Conservation (phyloP, 1,140 invertebrate species). For the Drosophila arizonae region DNA sequence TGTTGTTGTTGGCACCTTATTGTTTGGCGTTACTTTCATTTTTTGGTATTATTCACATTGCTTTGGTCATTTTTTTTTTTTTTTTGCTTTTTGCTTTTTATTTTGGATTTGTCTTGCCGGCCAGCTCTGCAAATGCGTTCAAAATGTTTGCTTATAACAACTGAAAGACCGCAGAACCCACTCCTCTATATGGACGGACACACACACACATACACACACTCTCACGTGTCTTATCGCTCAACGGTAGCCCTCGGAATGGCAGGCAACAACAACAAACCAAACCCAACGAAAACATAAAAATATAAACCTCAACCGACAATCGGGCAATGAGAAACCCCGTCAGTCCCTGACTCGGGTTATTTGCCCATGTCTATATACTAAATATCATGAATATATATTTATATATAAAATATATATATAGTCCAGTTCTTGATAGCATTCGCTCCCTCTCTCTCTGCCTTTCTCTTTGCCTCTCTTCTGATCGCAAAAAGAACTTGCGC, state of each 20-base stretch:
- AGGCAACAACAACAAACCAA: constrained; percentile 2
- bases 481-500: constrained; percentile 25
- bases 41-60: constrained; percentile 64
- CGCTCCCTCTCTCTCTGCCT: constrained; percentile 1
- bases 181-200: neutral
- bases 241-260: constrained; percentile 5
- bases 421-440: constrained; percentile 37
- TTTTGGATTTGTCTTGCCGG: constrained; percentile 4
- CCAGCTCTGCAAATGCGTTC: constrained; percentile 11
- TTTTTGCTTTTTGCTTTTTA: neutral
- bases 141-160: constrained; percentile 2
- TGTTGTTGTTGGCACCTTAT: constrained; percentile 61
- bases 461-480: neutral
- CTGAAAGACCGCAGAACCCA: neutral
- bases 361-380: neutral
- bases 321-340: constrained; percentile 8
- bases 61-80: constrained; percentile 28
- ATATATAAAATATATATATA: constrained; percentile 25
- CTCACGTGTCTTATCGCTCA: constrained; percentile 19
- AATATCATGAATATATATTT: constrained; percentile 1
- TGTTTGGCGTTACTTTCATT: constrained; percentile 72
- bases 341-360: constrained; percentile 21
- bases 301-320: constrained; percentile 1
- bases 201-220: neutral
- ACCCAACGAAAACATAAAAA: neutral